Evolutionary conservation across 53 echinoderm and acorn worm species (phyloP), one percentile per base, ranked within the genome.

Genomic region (Paracentrotus lividus): DNA sequence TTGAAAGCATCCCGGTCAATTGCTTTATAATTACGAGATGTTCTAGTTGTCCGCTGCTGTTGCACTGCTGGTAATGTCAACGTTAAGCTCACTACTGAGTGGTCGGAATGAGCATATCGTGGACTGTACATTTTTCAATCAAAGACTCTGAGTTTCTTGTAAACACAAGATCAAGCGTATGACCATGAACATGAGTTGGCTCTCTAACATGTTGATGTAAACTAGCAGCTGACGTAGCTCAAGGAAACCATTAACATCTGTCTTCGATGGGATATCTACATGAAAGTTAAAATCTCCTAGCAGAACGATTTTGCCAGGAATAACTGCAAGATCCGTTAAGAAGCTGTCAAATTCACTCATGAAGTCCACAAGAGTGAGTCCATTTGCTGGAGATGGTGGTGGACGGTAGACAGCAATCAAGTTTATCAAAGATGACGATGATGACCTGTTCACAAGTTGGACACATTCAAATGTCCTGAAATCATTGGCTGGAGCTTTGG

Each of bases 381-480:
- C 24, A 61, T 61, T 13, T 8, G 61, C 3, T 3, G 3, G 61
- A 4, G 61, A 24, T 61, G 61, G 61, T 58, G 59, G 59, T 3
- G 59, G 59, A 16, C 5, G 59, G 23, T 58, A 58, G 23, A 58
- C 59, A 58, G 59, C 14, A 58, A 58, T 23, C 59, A 58, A 23
- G 20, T 58, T 58, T 21, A 58, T 16, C 23, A 58, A 14, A 34
- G 68, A 23, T 16, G 59, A 58, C 3, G 59, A 58, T 58, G 72
- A 69, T 69, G 72, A 9, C 44, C 44, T 84, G 84, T 32, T 84
- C 5, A 84, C 21, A 84, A 84, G 21, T 21, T 84, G 84, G 29
- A 84, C 84, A 24, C 7, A 44, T 42, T 84, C 84, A 84, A 84
- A 15, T 84, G 84, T 58, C 8, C 61, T 24, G 15, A 24, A 24